These are phyloP conservation scores for Galerucella calmariensis DNA, from an alignment of 2,888 invertebrate species.

Conservation along the genomic window DNA sequence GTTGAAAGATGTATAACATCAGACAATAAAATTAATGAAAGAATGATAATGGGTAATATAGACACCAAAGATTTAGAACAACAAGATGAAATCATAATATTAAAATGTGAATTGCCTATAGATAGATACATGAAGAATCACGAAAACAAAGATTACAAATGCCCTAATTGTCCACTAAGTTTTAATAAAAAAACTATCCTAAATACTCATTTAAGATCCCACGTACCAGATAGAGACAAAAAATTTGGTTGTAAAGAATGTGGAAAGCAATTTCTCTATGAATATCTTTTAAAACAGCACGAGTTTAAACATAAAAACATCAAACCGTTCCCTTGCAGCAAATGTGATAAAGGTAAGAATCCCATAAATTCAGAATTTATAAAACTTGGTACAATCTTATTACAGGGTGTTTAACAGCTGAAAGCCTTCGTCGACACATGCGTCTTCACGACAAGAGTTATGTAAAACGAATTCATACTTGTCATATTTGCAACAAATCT, in stretches of 20 bases:
- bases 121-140: too few relatives aligned
- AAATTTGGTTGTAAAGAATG: neutral
- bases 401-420: too few relatives aligned
- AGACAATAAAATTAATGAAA: conserved; percentile 44
- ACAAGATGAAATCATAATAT: too few relatives aligned
- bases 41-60: too few relatives aligned
- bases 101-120: too few relatives aligned
- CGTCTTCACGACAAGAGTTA: too few relatives aligned
- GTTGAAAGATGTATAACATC: conserved; percentile 47
- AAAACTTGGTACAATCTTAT: neutral
- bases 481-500: neutral
- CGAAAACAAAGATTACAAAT: conserved; percentile 49
- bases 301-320: neutral
- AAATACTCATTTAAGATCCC: conserved; percentile 51
- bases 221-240: conserved; percentile 50
- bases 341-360: neutral
- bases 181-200: conserved; percentile 50
- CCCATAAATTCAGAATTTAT: neutral
- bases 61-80: too few relatives aligned
- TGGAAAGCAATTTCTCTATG: too few relatives aligned
- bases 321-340: neutral
- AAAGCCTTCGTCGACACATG: too few relatives aligned
- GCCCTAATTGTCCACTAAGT: conserved; percentile 49
- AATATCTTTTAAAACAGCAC: neutral
- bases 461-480: neutral